phyloP scores from a whole-genome alignment of 2,888 invertebrate species.

The Calliopum simillimum region DNA sequence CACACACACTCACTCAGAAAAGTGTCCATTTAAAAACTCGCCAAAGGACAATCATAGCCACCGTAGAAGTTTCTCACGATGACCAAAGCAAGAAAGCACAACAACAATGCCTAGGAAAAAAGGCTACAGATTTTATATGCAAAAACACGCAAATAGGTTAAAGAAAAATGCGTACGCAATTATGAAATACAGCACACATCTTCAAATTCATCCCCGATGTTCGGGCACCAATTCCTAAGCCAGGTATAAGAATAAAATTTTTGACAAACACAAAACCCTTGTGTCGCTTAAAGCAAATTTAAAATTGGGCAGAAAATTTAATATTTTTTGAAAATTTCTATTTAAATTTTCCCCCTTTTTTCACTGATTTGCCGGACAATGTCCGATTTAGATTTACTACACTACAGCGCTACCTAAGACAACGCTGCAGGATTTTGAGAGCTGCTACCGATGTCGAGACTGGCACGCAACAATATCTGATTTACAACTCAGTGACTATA shows the following conservation, averaged over 20 bases:
- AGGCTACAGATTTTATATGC: slow-evolving; percentile 50
- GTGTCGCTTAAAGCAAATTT: slow-evolving; percentile 6
- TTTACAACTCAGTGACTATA: neutral
- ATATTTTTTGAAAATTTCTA: slow-evolving; percentile 35
- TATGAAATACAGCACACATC: slow-evolving; percentile 17
- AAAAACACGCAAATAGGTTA: slow-evolving; percentile 44
- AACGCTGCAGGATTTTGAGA: neutral
- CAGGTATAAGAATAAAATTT: slow-evolving; percentile 40
- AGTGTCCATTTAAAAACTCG: slow-evolving; percentile 34
- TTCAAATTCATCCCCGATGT: slow-evolving; percentile 11
- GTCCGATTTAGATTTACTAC: slow-evolving; percentile 32
- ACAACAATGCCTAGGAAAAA: slow-evolving; percentile 31
- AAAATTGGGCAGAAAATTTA: slow-evolving; percentile 57
- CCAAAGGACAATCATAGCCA: slow-evolving; percentile 26
- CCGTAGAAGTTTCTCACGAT: slow-evolving; percentile 58
- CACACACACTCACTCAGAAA: slow-evolving; percentile 39
- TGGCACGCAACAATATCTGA: slow-evolving; percentile 22
- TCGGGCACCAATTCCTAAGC: slow-evolving; percentile 25
- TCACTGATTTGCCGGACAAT: slow-evolving; percentile 37
- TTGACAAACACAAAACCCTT: slow-evolving; percentile 40
- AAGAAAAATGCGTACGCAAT: slow-evolving; percentile 53
- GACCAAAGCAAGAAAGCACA: slow-evolving; percentile 46
- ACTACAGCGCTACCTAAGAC: slow-evolving; percentile 30
- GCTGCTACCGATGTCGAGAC: neutral
- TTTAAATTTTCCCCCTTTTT: slow-evolving; percentile 20